Evolutionary conservation across 1,140 invertebrate genomes (phyloP).

Genomic region (Saxidomus purpurata): DNA sequence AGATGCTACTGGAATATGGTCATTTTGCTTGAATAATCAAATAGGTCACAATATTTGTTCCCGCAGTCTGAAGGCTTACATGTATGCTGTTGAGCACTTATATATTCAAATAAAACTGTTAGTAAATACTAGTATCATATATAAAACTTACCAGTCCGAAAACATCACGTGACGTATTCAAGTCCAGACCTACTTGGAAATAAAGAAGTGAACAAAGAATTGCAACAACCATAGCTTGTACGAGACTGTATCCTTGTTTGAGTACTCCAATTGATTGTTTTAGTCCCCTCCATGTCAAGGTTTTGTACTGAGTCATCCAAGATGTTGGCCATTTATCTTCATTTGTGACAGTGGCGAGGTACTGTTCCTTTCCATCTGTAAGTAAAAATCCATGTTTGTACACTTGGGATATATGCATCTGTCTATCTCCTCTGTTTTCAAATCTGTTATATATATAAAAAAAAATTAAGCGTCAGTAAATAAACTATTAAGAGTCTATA

Average conservation of each 20-base stretch:
- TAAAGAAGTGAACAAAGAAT: slow-evolving; percentile 92
- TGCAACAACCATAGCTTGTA: slow-evolving; percentile 92
- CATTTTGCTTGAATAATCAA: no score
- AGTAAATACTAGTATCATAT: no score
- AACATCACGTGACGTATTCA: slow-evolving; percentile 92
- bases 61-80: no score
- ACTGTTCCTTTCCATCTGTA: background rate
- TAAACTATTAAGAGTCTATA: no score
- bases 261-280: slow-evolving; percentile 92
- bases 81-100: no score
- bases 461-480: no score
- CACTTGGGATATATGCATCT: no score
- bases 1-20: no score
- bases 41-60: no score
- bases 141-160: slow-evolving; percentile 90
- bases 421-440: background rate
- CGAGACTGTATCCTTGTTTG: slow-evolving; percentile 93
- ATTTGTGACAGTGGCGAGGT: background rate
- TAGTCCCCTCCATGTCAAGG: slow-evolving; percentile 92
- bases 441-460: no score
- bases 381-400: background rate
- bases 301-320: slow-evolving; percentile 73
- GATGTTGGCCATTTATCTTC: slow-evolving; percentile 15
- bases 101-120: no score
- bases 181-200: slow-evolving; percentile 92